Base-by-base conservation (phyloP, 2,888 invertebrate species). In the Drosophila basisetae region DNA sequence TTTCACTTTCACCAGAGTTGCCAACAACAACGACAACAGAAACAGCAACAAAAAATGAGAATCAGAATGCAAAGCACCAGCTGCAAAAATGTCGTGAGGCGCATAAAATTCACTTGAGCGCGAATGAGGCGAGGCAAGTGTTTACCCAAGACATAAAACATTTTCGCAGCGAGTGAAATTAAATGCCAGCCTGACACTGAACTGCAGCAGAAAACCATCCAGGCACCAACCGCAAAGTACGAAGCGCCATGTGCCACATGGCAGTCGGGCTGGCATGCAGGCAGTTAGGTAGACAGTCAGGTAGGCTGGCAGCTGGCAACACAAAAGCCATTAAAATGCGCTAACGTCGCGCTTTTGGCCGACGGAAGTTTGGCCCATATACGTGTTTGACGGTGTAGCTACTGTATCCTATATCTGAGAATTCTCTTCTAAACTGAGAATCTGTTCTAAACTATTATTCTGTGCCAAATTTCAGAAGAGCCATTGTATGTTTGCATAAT, bases 131-230 rank as follows among this genome's bases (percentile, higher is more conserved):
- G 61, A 47, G 52, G 73, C 82, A 78, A 90, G 90, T 87, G 90
- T 87, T 84, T 90, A 76, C 80, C 80, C 84, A 87, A 85, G 90
- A 87, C 90, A 87, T 90, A 89, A 90, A 90, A 89, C 80, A 87
- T 90, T 82, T 84, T 85, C 77, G 78, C 90, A 73, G 87, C 80
- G 89, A 90, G 89, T 86, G 86, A 87, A 90, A 87, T 87, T 90
- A 87, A 87, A 87, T 84, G 89, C 90, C 84, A 84, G 89, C 86
- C 77, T 87, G 87, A 87, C 90, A 89, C 87, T 89, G 87, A 89
- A 90, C 80, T 84, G 89, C 86, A 83, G 77, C 84, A 55, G 41
- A 25, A 71, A 62, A 62, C 31, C 49, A 53, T 31, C 65, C 64
- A 37, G 16, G 35, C 55, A 52, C 62, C 59, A 55, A 55, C 37